Evolutionary conservation across 1,140 invertebrate species (phyloP).

Genomic region (Tigriopus japonicus): DNA sequence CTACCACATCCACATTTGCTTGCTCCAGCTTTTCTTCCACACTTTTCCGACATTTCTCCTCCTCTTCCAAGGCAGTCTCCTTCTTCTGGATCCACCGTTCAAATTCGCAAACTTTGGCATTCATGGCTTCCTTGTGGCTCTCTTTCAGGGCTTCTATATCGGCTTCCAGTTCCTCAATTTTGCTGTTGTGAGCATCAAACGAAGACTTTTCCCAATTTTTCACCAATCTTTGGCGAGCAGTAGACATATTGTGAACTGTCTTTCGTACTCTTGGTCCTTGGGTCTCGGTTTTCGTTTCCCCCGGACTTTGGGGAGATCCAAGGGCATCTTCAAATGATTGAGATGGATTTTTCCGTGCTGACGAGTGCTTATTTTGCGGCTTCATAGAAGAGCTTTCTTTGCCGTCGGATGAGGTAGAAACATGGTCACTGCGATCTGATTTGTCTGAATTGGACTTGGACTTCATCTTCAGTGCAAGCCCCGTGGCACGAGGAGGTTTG

Average conservation of each 20-base stretch:
- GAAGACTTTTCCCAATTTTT: slow-evolving; percentile 4
- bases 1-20: background rate
- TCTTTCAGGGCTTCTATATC: background rate
- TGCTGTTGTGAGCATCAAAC: background rate
- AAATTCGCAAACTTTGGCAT: slow-evolving; percentile 5
- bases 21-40: background rate
- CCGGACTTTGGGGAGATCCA: no score
- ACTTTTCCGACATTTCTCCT: background rate
- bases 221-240: background rate
- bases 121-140: background rate
- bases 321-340: no score
- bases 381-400: background rate
- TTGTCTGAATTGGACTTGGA: no score
- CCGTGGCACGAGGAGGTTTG: no score
- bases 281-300: no score
- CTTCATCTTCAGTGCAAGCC: no score
- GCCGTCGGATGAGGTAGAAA: background rate
- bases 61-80: slow-evolving; percentile 5
- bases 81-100: slow-evolving; percentile 4
- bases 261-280: background rate
- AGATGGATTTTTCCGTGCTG: background rate
- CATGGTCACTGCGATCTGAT: background rate
- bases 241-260: background rate
- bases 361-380: background rate
- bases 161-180: slow-evolving; percentile 10